Base-by-base conservation (phyloP, 2,797 vertebrate species). In the Urosaurus nigricauda region DNA sequence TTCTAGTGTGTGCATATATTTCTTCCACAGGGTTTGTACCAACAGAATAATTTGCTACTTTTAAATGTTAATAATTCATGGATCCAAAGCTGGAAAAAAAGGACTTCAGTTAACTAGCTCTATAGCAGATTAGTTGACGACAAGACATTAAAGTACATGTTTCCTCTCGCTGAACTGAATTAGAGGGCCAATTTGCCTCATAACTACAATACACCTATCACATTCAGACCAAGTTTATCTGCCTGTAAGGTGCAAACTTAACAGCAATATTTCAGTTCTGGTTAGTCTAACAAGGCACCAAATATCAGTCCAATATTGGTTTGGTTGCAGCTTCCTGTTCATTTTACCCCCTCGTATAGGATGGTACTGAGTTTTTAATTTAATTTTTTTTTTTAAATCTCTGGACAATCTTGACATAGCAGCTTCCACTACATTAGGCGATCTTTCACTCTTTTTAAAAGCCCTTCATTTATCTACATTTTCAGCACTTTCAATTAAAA, bases 401-500 rank as follows among this genome's bases (percentile, higher is more conserved):
- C 1, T 11, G 24, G 29, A 83, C 40, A 40, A 65, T 83, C 32
- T 35, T 63, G 83, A 65, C 37, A 74, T 91, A 70, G 4, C 11
- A 35, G 65, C 32, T 32, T 68, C 65, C 21, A 68, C 2, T 65
- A 40, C 60, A 80, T 80, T 0, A 1, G n/a, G n/a, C 58, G 1
- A 43, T 88, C 0, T 40, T 68, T 70, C 71, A 82, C 14, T 53
- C 78, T 70, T 75, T 65, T 79, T 85, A 1, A 91, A 5, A 0
- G 84, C n/a, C 1, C 24, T 65, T 85, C 90, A 51, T 9, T 73
- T 79, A 79, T 56, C 58, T 43, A 37, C 29, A 40, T 8, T 92
- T 89, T 84, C 78, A 68, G 58, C 79, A 70, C 87, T 83, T 94
- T 94, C 0, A 87, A 5, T 84, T 88, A 88, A 29, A 91, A 5